Base-by-base conservation (phyloP, 2,888 invertebrate genomes). In the Leucophenga montana region DNA sequence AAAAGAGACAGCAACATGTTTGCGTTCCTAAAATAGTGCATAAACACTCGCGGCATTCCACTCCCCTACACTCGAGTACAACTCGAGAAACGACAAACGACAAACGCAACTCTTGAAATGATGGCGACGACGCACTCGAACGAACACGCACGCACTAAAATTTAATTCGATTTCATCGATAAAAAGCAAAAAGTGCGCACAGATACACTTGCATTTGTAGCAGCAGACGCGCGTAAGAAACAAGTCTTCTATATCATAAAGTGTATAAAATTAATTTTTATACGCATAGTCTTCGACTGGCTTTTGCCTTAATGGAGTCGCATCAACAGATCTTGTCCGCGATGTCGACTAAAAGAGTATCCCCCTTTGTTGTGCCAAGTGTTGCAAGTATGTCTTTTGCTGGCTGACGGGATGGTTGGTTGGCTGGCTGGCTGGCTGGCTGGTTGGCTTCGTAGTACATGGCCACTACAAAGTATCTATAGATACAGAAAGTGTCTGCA, bases 81-180 rank as follows among this genome's bases (percentile, higher is more conserved):
- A 31, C 33, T 14, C 50, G 9, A 16, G 6, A 50, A 1, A 14
- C 18, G 13, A 14, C 18, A 3, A 18, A 39, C 39, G 39, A 39
- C 39, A 39, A 22, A 22, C 4, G 54, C 18, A 54, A 54, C 54
- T 18, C 18, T 53, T 16, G 14, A 53, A 20, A 53, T 20, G 53
- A 53, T 20, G 53, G 16, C 53, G 20, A 53, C 54, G 20, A 54
- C 54, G 18, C 68, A 56, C 69, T 70, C 67, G 70, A 68, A 62
- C 67, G 70, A 68, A 62, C 70, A 71, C 69, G 66, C 71, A 69
- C 67, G 73, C 73, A 70, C 67, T 70, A 62, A 70, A 72, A 70
- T 70, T 72, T 72, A 72, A 72, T 72, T 72, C 72, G 72, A 70
- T 72, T 72, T 72, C 70, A 66, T 61, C 65, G 66, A 66, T 67